Evolutionary conservation across 2,797 vertebrate genomes (phyloP), one percentile per base, ranked within the genome.

Genomic region (Phrynocephalus guinanensis): DNA sequence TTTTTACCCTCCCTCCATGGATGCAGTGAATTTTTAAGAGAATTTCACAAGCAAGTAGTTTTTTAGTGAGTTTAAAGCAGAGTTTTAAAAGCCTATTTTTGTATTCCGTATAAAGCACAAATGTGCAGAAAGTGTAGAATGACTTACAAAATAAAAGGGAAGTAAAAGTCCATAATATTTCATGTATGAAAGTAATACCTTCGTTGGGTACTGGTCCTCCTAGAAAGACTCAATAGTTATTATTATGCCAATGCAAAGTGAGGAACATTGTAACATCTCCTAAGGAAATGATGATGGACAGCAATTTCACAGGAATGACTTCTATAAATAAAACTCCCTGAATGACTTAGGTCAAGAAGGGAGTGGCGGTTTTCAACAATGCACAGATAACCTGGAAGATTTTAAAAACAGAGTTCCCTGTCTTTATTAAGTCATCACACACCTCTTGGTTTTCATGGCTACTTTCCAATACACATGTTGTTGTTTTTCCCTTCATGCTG

Each of bases 41-140:
- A 97, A 97, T 97, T 97, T 97, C 96, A 97, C 97, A 97, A 97
- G 94, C 97, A 95, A 96, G 96, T 97, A 97, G 97, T 97, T 97
- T 97, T 97, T 96, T 97, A 97, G 96, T 96, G 95, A 96, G 96
- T 97, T 96, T 96, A 96, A 95, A 95, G 95, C 97, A 96, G 97
- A 96, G 96, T 97, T 97, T 97, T 95, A 97, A 97, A 95, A 97
- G 96, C 96, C 97, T 88, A 97, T 97, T 97, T 97, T 97, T 97
- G 95, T 97, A 97, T 95, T 97, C 96, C 96, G 90, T 96, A 94
- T 96, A 95, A 97, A 97, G 96, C 96, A 97, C 96, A 97, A 97
- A 96, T 86, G 97, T 97, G 97, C 97, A 96, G 95, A 96, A 97
- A 97, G 90, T 97, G 95, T 97, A 97, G 95, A 95, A 96, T 95